phyloP scores from a whole-genome alignment of 2,888 invertebrate species.

The Chymomyza procnemis region DNA sequence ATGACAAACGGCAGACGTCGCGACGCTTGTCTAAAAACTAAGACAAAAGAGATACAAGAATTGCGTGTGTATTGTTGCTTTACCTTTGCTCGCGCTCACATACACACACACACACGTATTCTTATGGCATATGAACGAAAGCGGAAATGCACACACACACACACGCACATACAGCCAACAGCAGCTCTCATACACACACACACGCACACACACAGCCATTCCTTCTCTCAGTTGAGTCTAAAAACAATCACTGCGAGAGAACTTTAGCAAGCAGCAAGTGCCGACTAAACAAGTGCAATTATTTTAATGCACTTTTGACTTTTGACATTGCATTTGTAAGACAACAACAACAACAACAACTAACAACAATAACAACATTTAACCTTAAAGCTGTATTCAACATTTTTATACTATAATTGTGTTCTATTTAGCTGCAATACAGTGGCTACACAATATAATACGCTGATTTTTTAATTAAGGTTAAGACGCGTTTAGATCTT shows the following conservation, averaged over 20 bases:
- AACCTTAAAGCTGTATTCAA: constrained; percentile 60
- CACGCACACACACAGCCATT: not conserved
- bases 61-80: constrained; percentile 42
- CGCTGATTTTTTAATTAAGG: not conserved
- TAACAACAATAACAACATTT: constrained; percentile 12
- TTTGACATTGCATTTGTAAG: constrained; percentile 56
- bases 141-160: constrained; percentile 38
- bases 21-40: constrained; percentile 44
- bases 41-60: constrained; percentile 58
- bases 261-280: constrained; percentile 34
- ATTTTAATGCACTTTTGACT: constrained; percentile 78
- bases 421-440: not conserved
- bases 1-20: constrained; percentile 3
- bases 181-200: not conserved
- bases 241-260: not conserved
- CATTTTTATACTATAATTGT: constrained; percentile 28
- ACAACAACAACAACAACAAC: constrained; percentile 17
- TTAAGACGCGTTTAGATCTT: too few relatives aligned
- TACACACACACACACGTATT: not conserved
- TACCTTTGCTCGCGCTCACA: not conserved
- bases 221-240: not conserved
- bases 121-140: constrained; percentile 2
- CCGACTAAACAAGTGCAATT: constrained; percentile 72
- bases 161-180: not conserved
- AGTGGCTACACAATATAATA: not conserved